Percentiles rank a stretch among this genome's conserved stretches.
phyloP scores from a whole-genome alignment of 2,113 vertebrate species.

The Lipophrys pholis region DNA sequence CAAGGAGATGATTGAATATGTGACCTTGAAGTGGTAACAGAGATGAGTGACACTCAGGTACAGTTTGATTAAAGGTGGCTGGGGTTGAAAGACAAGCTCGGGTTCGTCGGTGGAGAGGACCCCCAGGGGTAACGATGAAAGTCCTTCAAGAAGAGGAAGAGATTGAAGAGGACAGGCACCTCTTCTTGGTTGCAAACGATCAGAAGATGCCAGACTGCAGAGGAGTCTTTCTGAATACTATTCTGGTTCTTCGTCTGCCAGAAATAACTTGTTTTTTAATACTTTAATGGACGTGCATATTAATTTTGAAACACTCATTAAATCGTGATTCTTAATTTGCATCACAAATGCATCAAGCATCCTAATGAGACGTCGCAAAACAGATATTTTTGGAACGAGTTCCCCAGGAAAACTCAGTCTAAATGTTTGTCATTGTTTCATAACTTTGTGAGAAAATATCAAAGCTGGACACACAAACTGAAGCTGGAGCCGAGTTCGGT shows the following conservation, averaged over 20 bases:
- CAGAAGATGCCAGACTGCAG: background rate
- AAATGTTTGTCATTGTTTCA: slow-evolving; percentile 50
- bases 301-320: slow-evolving; percentile 43
- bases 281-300: slow-evolving; percentile 19
- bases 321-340: slow-evolving; percentile 52
- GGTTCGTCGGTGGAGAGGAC: slow-evolving; percentile 5
- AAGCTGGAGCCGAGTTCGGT: slow-evolving; percentile 34
- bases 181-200: background rate
- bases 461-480: slow-evolving; percentile 45
- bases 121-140: slow-evolving; percentile 12
- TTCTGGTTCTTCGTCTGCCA: background rate
- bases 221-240: background rate
- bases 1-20: slow-evolving; percentile 59
- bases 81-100: slow-evolving; percentile 30
- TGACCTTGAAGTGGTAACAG: slow-evolving; percentile 55
- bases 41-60: slow-evolving; percentile 34
- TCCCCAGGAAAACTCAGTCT: slow-evolving; percentile 37
- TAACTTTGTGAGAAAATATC: slow-evolving; percentile 51
- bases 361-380: slow-evolving; percentile 43
- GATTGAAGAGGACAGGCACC: background rate
- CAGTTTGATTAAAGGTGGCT: slow-evolving; percentile 67
- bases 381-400: slow-evolving; percentile 51
- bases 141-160: slow-evolving; percentile 19
- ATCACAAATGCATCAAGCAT: slow-evolving; percentile 57
- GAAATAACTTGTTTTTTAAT: slow-evolving; percentile 18